Conservation (phyloP, 64 coral and sea anemone genomes). For the Anthopleura sola region DNA sequence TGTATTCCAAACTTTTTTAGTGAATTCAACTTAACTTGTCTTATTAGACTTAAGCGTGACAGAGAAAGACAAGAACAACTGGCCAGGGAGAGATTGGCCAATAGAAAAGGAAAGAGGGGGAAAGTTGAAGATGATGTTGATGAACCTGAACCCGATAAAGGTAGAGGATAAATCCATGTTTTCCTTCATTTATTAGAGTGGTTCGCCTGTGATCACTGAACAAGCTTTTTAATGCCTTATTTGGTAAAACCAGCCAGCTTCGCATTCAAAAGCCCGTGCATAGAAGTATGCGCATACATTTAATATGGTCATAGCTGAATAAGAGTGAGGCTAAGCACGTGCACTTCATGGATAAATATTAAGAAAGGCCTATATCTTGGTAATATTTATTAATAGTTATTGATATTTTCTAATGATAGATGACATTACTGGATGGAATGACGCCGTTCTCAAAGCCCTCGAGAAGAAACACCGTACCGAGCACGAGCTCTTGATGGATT, state of each 20-base stretch:
- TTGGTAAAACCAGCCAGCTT: no score
- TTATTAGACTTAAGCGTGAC: constrained; percentile 64
- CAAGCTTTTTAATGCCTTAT: no score
- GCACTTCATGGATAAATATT: no score
- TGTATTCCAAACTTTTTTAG: not conserved
- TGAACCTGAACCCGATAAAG: constrained; percentile 83
- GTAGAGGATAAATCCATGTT: no score
- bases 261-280: no score
- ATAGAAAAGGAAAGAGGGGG: constrained; percentile 45
- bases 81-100: constrained; percentile 72
- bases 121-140: constrained; percentile 54
- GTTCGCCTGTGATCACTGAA: no score
- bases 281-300: no score
- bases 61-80: constrained; percentile 84
- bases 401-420: constrained; percentile 36
- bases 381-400: not conserved
- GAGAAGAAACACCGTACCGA: constrained; percentile 89
- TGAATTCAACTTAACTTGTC: not conserved
- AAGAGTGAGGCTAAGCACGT: no score
- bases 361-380: no score
- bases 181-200: no score
- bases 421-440: constrained; percentile 75
- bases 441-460: constrained; percentile 83
- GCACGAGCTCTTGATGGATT: constrained; percentile 62
- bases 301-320: no score